Percentiles rank a stretch among this genome's conserved stretches.
These are phyloP conservation scores for Taenioides sp. DNA, from an alignment of 2,797 vertebrate genomes.

Conservation along the genomic window DNA sequence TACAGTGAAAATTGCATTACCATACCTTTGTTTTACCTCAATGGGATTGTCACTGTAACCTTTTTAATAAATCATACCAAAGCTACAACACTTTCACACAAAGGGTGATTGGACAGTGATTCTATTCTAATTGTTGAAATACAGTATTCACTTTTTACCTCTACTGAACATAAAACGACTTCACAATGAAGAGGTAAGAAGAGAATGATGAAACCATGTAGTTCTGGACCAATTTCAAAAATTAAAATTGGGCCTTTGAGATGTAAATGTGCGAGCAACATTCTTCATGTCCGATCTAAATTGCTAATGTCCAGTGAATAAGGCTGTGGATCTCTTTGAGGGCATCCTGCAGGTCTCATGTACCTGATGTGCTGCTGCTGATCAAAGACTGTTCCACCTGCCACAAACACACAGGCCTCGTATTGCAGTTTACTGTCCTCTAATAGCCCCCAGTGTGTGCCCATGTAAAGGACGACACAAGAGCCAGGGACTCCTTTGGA, in stretches of 20 bases:
- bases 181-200: slow-evolving; percentile 16
- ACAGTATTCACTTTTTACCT: slow-evolving; percentile 29
- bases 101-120: slow-evolving; percentile 43
- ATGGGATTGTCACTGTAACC: slow-evolving; percentile 58
- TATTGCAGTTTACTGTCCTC: slow-evolving; percentile 50
- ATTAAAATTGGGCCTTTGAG: slow-evolving; percentile 73
- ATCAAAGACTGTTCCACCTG: slow-evolving; percentile 74
- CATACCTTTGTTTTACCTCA: slow-evolving; percentile 72
- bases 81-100: slow-evolving; percentile 40
- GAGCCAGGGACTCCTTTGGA: slow-evolving; percentile 19
- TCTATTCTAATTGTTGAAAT: slow-evolving; percentile 52
- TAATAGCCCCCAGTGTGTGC: slow-evolving; percentile 35
- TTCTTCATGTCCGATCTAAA: slow-evolving; percentile 77
- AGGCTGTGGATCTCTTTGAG: slow-evolving; percentile 71
- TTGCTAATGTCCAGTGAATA: slow-evolving; percentile 77
- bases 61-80: slow-evolving; percentile 67
- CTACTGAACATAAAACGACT: slow-evolving; percentile 49
- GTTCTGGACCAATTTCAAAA: slow-evolving; percentile 60
- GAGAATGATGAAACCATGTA: slow-evolving; percentile 23
- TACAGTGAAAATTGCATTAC: slow-evolving; percentile 62
- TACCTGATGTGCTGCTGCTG: slow-evolving; percentile 71
- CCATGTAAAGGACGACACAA: slow-evolving; percentile 26
- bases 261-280: slow-evolving; percentile 78
- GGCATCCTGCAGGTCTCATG: slow-evolving; percentile 68
- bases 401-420: slow-evolving; percentile 51